Conservation (phyloP, 2,113 vertebrate species). For the Rousettus leschenaultii region DNA sequence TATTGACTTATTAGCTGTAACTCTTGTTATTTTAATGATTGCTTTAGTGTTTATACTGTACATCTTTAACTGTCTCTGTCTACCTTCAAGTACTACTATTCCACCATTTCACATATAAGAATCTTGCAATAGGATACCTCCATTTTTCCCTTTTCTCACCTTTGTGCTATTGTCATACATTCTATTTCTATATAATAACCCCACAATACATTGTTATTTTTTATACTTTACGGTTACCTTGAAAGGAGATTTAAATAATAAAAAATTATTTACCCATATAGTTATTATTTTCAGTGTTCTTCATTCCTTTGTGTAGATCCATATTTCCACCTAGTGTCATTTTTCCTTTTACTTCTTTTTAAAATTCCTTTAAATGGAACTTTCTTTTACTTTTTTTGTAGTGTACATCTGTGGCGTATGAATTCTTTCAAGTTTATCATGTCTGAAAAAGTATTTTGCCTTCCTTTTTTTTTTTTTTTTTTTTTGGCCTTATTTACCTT, state of each 20-base stretch:
- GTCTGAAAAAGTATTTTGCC: not conserved
- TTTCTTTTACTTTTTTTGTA: not conserved
- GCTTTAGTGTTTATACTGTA: not conserved
- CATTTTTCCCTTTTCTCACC: not conserved
- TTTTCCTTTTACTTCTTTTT: not conserved
- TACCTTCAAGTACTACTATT: not conserved
- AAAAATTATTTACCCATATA: not conserved
- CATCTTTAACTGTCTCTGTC: not conserved
- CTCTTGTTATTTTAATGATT: not conserved
- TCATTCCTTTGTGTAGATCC: not conserved
- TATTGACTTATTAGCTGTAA: not conserved
- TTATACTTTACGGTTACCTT: not conserved
- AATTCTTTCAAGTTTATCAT: not conserved
- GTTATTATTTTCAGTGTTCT: not conserved
- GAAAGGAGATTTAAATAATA: not conserved
- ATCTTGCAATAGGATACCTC: not conserved
- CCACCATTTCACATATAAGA: not conserved
- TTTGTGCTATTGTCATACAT: not conserved
- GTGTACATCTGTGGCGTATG: not conserved
- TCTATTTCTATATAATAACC: not conserved
- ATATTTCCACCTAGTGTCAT: not conserved
- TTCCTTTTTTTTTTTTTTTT: no score
- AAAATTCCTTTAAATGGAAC: not conserved
- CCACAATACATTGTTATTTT: not conserved
- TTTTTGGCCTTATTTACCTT: not conserved